Evolutionary conservation across 2,113 vertebrate genomes (phyloP).

Genomic region (Rana temporaria): DNA sequence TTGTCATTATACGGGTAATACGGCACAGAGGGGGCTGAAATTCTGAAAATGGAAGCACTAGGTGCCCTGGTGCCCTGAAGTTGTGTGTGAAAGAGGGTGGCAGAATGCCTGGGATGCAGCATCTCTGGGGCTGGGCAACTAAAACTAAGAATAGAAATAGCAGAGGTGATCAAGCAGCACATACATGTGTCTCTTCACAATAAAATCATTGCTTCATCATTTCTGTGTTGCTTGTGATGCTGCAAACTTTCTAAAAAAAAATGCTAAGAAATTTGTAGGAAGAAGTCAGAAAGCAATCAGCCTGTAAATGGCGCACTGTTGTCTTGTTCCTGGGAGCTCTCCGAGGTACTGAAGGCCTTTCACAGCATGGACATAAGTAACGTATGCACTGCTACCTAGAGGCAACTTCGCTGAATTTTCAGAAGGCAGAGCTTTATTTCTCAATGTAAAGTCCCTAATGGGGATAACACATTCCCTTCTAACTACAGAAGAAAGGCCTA

Average conservation of each 20-base stretch:
- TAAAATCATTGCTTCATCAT: not conserved
- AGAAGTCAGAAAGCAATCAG: not conserved
- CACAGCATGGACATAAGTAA: not conserved
- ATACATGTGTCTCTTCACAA: not conserved
- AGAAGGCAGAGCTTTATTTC: not conserved
- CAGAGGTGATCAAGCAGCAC: too few species aligned
- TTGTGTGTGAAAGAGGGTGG: too few species aligned
- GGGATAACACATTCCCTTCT: not conserved
- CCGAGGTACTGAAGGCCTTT: slow-evolving; percentile 15
- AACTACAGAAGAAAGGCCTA: not conserved
- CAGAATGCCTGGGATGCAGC: too few species aligned
- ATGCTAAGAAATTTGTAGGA: not conserved
- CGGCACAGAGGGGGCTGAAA: too few species aligned
- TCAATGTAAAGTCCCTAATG: slow-evolving; percentile 15
- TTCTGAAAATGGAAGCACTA: too few species aligned
- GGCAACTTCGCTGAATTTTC: slow-evolving; percentile 13
- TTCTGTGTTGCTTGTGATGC: not conserved
- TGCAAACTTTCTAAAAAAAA: not conserved
- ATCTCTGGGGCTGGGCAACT: too few species aligned
- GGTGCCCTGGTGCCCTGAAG: too few species aligned
- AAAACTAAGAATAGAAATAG: too few species aligned
- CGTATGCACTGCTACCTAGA: slow-evolving; percentile 13
- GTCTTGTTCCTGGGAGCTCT: not conserved
- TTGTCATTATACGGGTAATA: too few species aligned
- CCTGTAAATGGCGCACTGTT: not conserved